Percentiles rank a stretch among this genome's conserved stretches.
These are phyloP conservation scores for Eubucco bourcierii DNA, from an alignment of 2,113 vertebrate species.

Conservation along the genomic window DNA sequence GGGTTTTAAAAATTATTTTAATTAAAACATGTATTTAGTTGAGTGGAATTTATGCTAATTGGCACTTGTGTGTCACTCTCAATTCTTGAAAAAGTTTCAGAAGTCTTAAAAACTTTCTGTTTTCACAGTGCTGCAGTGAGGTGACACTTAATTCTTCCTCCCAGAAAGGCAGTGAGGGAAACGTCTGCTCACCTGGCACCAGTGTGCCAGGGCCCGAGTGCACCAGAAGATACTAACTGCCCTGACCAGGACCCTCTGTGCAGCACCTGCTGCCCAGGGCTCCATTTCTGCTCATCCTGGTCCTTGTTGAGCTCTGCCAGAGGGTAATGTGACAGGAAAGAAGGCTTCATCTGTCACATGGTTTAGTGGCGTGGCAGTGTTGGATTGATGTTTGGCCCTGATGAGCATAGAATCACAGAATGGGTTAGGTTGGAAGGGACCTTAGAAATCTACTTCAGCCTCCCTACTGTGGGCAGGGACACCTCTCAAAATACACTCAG, in stretches of 20 bases:
- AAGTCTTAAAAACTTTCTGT: neutral
- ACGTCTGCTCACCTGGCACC: accelerated
- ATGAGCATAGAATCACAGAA: too few species aligned
- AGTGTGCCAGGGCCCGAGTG: accelerated
- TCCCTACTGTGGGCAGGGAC: too few species aligned
- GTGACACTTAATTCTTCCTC: neutral
- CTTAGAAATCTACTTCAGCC: too few species aligned
- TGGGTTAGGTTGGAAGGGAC: too few species aligned
- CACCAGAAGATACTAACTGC: neutral
- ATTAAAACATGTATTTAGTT: conserved; percentile 29
- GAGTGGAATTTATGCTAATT: conserved; percentile 43
- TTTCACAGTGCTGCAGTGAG: neutral
- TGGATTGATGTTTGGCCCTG: too few species aligned
- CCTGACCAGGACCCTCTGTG: neutral
- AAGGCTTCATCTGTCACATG: neutral
- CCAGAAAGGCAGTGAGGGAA: neutral
- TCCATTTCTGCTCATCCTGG: neutral
- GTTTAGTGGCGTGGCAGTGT: neutral
- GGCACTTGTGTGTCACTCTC: neutral
- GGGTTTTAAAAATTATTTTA: conserved; percentile 7
- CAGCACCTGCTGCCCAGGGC: neutral
- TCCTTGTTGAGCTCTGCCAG: accelerated
- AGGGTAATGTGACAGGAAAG: neutral
- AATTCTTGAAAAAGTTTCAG: conserved; percentile 17
- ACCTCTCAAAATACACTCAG: too few species aligned